Evolutionary conservation across 2,888 invertebrate species (phyloP).

Genomic region (Clepsis dumicolana): DNA sequence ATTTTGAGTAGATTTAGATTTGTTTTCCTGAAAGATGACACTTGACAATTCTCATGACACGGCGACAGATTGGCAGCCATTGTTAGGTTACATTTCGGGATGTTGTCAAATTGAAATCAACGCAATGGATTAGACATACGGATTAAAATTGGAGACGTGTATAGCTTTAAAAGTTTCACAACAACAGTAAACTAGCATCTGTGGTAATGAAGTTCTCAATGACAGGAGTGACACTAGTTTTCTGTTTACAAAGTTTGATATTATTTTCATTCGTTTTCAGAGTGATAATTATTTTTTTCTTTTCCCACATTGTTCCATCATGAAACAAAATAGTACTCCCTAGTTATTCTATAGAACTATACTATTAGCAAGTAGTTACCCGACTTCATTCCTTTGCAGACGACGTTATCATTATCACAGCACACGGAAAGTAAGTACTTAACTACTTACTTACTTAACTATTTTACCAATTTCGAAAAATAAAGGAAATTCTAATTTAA

Average conservation of each 20-base stretch:
- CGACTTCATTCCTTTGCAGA: no score
- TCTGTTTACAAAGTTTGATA: conserved; percentile 4
- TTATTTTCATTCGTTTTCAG: no score
- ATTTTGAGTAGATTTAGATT: conserved; percentile 55
- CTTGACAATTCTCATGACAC: conserved; percentile 45
- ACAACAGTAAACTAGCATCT: neutral
- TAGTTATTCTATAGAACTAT: no score
- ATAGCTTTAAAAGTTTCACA: neutral
- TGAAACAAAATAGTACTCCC: no score
- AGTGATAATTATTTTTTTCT: no score
- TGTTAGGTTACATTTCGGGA: neutral
- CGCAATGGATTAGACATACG: rapidly evolving
- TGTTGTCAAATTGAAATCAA: neutral
- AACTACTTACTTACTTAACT: no score
- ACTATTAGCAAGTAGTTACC: no score
- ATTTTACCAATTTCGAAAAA: no score
- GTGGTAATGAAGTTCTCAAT: neutral
- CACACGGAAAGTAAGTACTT: no score
- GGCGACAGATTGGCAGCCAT: conserved; percentile 11
- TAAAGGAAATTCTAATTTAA: no score
- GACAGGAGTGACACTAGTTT: conserved; percentile 4
- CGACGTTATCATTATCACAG: no score
- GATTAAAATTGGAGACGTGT: neutral
- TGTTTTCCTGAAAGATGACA: conserved; percentile 53
- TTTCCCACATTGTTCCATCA: no score